Percentiles rank a stretch among this genome's conserved stretches.
phyloP scores from a whole-genome alignment of 2,888 invertebrate genomes.

The Electrophaes corylata region DNA sequence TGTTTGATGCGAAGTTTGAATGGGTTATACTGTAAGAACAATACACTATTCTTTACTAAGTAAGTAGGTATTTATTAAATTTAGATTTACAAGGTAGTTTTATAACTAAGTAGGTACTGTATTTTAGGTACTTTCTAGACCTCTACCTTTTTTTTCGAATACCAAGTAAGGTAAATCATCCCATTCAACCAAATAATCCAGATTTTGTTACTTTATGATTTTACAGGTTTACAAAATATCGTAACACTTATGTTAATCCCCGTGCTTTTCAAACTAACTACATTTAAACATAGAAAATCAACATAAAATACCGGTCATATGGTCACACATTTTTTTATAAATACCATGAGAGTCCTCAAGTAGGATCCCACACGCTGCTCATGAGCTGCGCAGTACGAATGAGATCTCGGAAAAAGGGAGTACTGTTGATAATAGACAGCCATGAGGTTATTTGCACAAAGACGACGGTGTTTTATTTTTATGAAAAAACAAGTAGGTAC shows the following conservation, averaged over 20 bases:
- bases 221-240: background rate
- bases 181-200: too few relatives aligned
- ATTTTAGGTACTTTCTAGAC: too few relatives aligned
- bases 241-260: background rate
- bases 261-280: background rate
- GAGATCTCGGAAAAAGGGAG: constrained; percentile 75
- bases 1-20: too few relatives aligned
- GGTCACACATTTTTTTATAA: constrained; percentile 50
- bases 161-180: too few relatives aligned
- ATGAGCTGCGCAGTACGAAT: constrained; percentile 79
- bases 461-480: constrained; percentile 10
- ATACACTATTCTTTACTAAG: too few relatives aligned
- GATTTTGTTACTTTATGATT: too few relatives aligned
- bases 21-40: too few relatives aligned
- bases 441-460: constrained; percentile 41
- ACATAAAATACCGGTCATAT: background rate
- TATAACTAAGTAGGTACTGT: constrained; percentile 7
- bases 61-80: background rate
- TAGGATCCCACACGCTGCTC: constrained; percentile 80
- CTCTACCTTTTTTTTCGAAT: too few relatives aligned
- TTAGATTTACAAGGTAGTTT: constrained; percentile 18
- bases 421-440: constrained; percentile 68
- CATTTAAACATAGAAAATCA: background rate
- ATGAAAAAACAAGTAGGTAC: too few relatives aligned
- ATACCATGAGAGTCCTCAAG: constrained; percentile 80